These are phyloP conservation scores for Calyptomena viridis DNA, from an alignment of 2,113 vertebrate genomes.

Conservation along the genomic window DNA sequence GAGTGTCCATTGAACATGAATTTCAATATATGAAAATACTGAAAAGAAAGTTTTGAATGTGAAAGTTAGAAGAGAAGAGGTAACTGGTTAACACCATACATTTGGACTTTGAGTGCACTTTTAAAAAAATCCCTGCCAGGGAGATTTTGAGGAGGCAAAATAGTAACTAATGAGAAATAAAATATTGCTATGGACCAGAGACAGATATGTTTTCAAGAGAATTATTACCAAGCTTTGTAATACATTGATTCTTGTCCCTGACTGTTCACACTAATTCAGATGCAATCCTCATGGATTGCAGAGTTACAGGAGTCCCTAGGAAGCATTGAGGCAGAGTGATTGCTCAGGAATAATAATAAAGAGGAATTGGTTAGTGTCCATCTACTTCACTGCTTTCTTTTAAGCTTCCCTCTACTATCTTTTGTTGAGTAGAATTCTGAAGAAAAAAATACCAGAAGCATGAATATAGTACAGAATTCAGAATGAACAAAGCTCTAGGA, in stretches of 20 bases:
- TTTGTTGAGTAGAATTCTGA: not conserved
- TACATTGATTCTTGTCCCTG: not conserved
- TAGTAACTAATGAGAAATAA: not conserved
- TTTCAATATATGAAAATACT: not conserved
- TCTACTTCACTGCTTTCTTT: not conserved
- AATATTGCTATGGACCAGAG: not conserved
- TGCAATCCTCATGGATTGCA: not conserved
- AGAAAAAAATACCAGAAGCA: not conserved
- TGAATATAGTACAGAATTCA: not conserved
- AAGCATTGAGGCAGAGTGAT: not conserved
- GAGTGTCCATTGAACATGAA: not conserved
- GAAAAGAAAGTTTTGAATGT: not conserved
- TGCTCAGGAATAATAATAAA: not conserved
- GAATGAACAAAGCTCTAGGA: not conserved
- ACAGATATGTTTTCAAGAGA: not conserved
- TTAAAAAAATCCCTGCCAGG: not conserved
- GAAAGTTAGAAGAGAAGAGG: not conserved
- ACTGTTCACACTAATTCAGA: not conserved
- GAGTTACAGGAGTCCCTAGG: not conserved
- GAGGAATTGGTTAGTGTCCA: not conserved
- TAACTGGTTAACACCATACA: not conserved
- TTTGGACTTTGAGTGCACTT: not conserved
- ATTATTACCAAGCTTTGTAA: not conserved
- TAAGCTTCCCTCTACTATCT: not conserved
- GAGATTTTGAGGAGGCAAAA: not conserved